Base-by-base conservation (phyloP, 2,113 vertebrate genomes). In the Ceyx cyanopectus region DNA sequence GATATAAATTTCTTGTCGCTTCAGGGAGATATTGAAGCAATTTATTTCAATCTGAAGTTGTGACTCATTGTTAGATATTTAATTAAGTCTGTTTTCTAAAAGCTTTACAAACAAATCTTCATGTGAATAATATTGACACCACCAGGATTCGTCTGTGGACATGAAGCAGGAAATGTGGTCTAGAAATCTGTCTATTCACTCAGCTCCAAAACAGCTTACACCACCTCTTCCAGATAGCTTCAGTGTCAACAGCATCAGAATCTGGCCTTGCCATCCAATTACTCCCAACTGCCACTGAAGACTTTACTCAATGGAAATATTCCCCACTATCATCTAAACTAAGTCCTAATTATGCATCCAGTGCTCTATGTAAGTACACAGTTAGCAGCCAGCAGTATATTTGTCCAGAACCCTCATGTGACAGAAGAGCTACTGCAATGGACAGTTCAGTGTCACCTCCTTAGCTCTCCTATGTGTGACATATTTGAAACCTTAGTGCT, bases 21-120 rank as follows among this genome's bases (percentile, higher is more conserved):
- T 78, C 48, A 60, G 29, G n/a, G 83, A 70, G 56, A 89, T 95
- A 91, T 81, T 88, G 87, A 88, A 91, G 72, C 60, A 74, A 90
- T 91, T 80, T 60, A 67, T 94, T 95, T 90, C 51, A 80, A 77
- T 93, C 46, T 91, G 7, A 85, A 67, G 37, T 70, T 87, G 46
- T 69, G 68, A 74, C 87, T 94, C 61, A 48, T 46, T 41, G 60
- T 63, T 83, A 90, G 43, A 51, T 73, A 63, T 43, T 86, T 83
- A 89, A 95, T 87, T 87, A 81, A 69, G 30, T 84, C 89, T 66
- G 51, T 85, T 83, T 91, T 67, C 32, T 62, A 34, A 51, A 48
- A 81, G 56, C 40, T 81, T 85, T 81, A 51, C 37, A 75, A 81
- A 83, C 54, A 34, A 60, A 84, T 70, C 30, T 70, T 85, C 34